Conservation (phyloP, 2,113 vertebrate genomes). For the Vanacampus margaritifer region DNA sequence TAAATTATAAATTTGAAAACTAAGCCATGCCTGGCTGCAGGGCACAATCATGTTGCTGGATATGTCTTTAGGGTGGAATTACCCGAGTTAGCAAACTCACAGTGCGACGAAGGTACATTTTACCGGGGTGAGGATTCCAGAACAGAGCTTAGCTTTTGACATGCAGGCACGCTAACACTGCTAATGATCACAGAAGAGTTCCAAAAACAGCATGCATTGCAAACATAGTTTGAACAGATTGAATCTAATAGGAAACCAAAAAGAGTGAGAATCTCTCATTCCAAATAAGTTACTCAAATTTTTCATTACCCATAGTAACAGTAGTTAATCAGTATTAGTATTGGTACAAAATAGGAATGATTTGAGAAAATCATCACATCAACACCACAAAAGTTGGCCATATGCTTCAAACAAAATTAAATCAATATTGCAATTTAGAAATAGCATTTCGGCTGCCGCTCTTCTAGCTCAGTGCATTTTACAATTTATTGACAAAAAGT, state of each 20-base stretch:
- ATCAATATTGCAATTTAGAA: background rate
- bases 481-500: no score
- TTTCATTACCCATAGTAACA: background rate
- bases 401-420: conserved; percentile 21
- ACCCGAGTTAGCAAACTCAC: conserved; percentile 71
- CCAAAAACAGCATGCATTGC: conserved; percentile 35
- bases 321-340: background rate
- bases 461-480: no score
- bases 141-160: conserved; percentile 70
- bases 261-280: background rate
- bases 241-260: background rate
- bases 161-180: conserved; percentile 76
- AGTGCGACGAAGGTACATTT: conserved; percentile 57
- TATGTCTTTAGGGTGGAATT: conserved; percentile 2
- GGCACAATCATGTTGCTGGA: conserved; percentile 23
- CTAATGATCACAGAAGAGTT: conserved; percentile 56
- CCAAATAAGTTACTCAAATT: background rate
- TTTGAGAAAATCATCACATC: background rate
- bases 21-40: conserved; percentile 31
- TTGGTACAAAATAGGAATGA: background rate
- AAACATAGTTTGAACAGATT: conserved; percentile 14
- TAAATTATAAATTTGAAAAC: conserved; percentile 27
- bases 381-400: conserved; percentile 9
- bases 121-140: conserved; percentile 62
- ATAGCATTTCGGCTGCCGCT: no score